Base-by-base conservation (phyloP, 2,113 vertebrate species). In the Eptatretus burgeri region DNA sequence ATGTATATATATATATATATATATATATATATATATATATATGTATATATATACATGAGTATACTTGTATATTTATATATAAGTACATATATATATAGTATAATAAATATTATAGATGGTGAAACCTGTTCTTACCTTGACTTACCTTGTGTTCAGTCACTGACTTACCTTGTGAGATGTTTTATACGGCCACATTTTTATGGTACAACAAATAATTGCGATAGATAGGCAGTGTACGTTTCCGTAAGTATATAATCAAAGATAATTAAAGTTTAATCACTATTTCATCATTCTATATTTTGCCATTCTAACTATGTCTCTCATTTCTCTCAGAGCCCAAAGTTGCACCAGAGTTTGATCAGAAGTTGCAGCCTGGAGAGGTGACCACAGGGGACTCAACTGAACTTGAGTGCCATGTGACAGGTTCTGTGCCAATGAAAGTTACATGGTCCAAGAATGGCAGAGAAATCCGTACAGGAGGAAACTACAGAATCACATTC, bases 381-480 rank as follows among this genome's bases (percentile, higher is more conserved):
- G 80, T 81, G 66, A 79, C 78, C 1, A 77, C 85, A 66, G 89
- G 86, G 50, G 79, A 80, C 74, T 78, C 78, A 67, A 78, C 84
- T 63, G 79, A 78, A 67, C 81, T 98, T 71, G 85, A 88, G 70
- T 94, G 89, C 72, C 88, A 93, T 9, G 2, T 93, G 69, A 87
- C 76, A 5, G 91, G 89, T 66, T 85, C 91, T 12, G 67, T 77
- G 64, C 85, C 91, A 27, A 80, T 98, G 67, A 94, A 82, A 75
- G 80, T 98, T 69, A 82, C 78, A 64, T 98, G 89, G 91, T 85
- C 83, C 63, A 96, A 95, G 77, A 84, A 96, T 70, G 85, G 87
- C 72, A 79, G 91, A 75, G 88, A 94, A 66, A 86, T 98, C 64
- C 87, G 86, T 50, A 71, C 82, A 50, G 85, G 83, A 50, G 83